phyloP scores from a whole-genome alignment of 2,797 vertebrate species.

The Catharus ustulatus region DNA sequence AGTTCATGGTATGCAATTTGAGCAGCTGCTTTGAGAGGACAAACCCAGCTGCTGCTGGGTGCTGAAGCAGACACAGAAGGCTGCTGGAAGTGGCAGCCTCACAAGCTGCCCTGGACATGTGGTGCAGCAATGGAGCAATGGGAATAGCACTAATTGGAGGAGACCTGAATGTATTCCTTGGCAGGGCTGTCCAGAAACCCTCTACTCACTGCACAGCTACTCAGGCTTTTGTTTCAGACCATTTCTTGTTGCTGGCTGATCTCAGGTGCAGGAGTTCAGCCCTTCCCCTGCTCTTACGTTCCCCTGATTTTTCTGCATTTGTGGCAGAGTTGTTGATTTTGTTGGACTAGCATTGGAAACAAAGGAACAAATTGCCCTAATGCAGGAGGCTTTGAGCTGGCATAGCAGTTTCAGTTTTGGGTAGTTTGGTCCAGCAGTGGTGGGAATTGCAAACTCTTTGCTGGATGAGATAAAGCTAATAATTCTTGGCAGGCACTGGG shows the following conservation, averaged over 20 bases:
- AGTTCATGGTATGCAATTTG: conserved; percentile 21
- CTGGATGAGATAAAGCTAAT: conserved; percentile 8
- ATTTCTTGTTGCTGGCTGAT: not conserved
- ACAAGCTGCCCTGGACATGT: not conserved
- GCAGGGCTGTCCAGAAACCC: not conserved
- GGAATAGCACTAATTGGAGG: not conserved
- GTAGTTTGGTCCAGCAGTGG: not conserved
- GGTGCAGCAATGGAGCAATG: not conserved
- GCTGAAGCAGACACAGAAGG: not conserved
- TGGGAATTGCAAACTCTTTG: not conserved
- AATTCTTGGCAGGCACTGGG: conserved; percentile 10
- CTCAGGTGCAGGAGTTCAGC: not conserved
- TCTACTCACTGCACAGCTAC: not conserved
- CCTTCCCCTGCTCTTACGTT: not conserved
- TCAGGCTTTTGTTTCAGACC: not conserved
- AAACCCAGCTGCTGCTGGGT: conserved; percentile 23
- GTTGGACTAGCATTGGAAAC: not conserved
- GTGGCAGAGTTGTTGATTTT: not conserved
- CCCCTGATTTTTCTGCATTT: not conserved
- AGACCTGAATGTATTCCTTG: not conserved
- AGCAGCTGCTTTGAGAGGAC: conserved; percentile 25
- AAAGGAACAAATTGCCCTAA: not conserved
- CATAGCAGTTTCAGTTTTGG: not conserved
- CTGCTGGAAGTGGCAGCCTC: not conserved
- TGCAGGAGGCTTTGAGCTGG: not conserved